Evolutionary conservation across 2,888 invertebrate species (phyloP).

Genomic region (Lasioglossum zephyrum): DNA sequence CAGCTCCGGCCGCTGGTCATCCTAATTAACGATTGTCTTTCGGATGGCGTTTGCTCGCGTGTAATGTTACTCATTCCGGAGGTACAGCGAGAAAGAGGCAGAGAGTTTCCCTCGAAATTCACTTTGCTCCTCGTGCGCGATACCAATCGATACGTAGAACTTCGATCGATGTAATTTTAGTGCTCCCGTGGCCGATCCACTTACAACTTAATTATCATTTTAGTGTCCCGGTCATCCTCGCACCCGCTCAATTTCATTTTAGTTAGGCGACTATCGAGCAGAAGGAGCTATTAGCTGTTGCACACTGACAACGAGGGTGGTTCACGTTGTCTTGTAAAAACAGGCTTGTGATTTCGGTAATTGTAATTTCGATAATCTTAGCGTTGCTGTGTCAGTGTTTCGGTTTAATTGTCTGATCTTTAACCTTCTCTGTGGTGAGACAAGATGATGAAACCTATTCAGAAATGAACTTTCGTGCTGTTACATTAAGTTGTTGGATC

Average conservation of each 20-base stretch:
- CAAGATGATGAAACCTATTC: background rate
- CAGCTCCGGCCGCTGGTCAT: background rate
- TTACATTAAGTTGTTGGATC: background rate
- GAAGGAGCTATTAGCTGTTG: background rate
- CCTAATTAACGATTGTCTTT: slow-evolving; percentile 26
- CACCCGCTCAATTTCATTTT: background rate
- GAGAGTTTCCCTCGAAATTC: background rate
- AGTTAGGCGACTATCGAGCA: background rate
- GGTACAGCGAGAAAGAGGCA: background rate
- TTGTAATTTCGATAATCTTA: too few species aligned
- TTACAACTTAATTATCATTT: background rate
- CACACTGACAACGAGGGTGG: background rate
- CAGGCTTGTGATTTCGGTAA: background rate
- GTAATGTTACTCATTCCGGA: background rate
- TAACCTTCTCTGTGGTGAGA: background rate
- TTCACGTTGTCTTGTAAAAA: background rate
- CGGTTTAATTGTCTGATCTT: fast-evolving
- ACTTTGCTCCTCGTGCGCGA: background rate
- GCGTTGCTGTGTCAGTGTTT: background rate
- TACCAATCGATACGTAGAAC: background rate
- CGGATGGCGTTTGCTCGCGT: background rate
- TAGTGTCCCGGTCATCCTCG: background rate
- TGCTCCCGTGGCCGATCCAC: background rate
- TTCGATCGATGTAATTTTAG: background rate
- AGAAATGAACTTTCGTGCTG: background rate